Conservation (phyloP, 2,797 vertebrate genomes). For the Pantherophis vulpinus region DNA sequence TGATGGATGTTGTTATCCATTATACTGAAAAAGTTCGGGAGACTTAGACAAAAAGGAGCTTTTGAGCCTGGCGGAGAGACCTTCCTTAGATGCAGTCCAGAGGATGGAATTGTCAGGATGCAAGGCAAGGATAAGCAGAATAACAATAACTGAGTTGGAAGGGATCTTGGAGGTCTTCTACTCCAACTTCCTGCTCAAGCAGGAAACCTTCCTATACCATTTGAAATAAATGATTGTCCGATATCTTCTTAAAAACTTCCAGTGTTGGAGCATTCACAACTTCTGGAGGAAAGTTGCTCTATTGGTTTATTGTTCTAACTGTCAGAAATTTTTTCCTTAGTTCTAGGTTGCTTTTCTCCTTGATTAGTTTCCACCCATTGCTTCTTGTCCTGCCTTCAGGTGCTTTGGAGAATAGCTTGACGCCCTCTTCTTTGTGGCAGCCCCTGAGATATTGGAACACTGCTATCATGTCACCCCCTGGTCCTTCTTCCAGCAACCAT, state of each 20-base stretch:
- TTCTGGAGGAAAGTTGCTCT: not conserved
- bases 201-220: too few species aligned
- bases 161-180: too few species aligned
- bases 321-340: not conserved
- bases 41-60: not conserved
- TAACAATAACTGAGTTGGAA: too few species aligned
- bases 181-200: too few species aligned
- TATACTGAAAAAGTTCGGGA: not conserved
- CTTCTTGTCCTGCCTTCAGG: not conserved
- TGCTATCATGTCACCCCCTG: fast-evolving
- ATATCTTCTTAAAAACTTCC: not conserved
- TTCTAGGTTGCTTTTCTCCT: not conserved
- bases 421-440: not conserved
- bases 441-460: not conserved
- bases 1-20: not conserved
- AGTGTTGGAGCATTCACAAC: too few species aligned
- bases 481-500: not conserved
- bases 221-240: not conserved
- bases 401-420: not conserved
- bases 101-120: too few species aligned
- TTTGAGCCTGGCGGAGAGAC: not conserved
- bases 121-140: not conserved
- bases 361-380: not conserved
- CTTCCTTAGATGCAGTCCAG: not conserved
- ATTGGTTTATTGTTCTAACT: too few species aligned